Percentiles rank a stretch among this genome's conserved stretches.
Evolutionary conservation across 1,140 invertebrate species (phyloP).

Genomic region (Phortica variegata): DNA sequence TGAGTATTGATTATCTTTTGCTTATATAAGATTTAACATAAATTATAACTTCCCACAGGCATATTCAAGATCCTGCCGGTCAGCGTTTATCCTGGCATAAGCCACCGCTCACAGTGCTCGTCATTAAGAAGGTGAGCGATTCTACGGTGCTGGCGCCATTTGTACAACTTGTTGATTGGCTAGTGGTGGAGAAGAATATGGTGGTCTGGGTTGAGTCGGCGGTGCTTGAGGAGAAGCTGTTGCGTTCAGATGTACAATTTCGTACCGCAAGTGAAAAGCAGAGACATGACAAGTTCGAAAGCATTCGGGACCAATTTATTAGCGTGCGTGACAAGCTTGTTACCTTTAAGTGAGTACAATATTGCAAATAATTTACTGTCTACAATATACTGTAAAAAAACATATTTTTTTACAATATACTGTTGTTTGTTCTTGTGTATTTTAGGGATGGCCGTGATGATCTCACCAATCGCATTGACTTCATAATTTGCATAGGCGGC

Average conservation of each 20-base stretch:
- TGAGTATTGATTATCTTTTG: slow-evolving; percentile 71
- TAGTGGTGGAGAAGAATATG: slow-evolving; percentile 92
- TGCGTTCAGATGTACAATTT: slow-evolving; percentile 64
- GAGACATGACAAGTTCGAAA: slow-evolving; percentile 30
- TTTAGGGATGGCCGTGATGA: slow-evolving; percentile 78
- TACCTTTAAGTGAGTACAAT: slow-evolving; percentile 69
- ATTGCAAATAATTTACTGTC: fast-evolving
- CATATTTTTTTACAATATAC: too few relatives aligned
- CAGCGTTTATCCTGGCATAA: slow-evolving; percentile 96
- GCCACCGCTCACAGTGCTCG: slow-evolving; percentile 86
- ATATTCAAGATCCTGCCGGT: slow-evolving; percentile 94
- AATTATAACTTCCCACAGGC: slow-evolving; percentile 66
- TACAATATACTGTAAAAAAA: too few relatives aligned
- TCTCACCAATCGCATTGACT: slow-evolving; percentile 93
- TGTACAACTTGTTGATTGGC: slow-evolving; percentile 88
- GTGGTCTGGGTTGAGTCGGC: slow-evolving; percentile 91
- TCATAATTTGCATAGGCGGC: slow-evolving; percentile 92
- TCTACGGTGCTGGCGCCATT: slow-evolving; percentile 84
- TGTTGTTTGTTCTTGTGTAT: background rate
- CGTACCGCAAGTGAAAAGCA: slow-evolving; percentile 38
- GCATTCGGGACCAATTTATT: slow-evolving; percentile 64
- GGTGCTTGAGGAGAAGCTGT: slow-evolving; percentile 78
- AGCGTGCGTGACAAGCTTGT: slow-evolving; percentile 79
- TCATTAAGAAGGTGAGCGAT: slow-evolving; percentile 94
- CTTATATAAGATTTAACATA: too few relatives aligned